A percentile compares a stretch with the other conserved stretches of the same genome.
Evolutionary conservation across 2,113 vertebrate genomes (phyloP).

Genomic region (Ondatra zibethicus): DNA sequence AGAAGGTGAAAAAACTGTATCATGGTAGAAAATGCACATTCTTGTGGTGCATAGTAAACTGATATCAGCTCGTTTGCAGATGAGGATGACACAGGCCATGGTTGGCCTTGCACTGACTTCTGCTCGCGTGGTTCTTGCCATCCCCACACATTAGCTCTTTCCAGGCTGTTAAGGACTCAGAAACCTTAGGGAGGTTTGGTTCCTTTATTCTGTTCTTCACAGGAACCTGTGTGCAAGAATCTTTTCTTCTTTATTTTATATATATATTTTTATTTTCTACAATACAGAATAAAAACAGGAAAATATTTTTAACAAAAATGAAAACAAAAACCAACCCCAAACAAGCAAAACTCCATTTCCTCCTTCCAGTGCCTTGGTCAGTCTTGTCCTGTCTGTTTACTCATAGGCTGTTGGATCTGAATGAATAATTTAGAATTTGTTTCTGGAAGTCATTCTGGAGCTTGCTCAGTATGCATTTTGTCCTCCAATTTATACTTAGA

Average conservation of each 20-base stretch:
- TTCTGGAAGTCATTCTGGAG: neutral
- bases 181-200: neutral
- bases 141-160: neutral
- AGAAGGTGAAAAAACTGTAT: neutral
- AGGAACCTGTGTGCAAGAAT: conserved; percentile 7
- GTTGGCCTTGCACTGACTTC: neutral
- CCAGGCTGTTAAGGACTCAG: neutral
- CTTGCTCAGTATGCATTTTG: neutral
- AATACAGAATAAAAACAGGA: neutral
- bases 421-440: conserved; percentile 30
- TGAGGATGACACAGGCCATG: too few species aligned
- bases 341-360: neutral
- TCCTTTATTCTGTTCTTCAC: neutral
- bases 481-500: neutral
- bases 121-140: neutral
- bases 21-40: neutral
- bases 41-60: neutral
- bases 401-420: neutral
- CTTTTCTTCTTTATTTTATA: conserved; percentile 22
- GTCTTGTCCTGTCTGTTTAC: neutral
- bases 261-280: neutral
- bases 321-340: neutral
- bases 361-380: too few species aligned
- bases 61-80: neutral
- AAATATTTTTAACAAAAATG: neutral